Evolutionary conservation across 2,888 invertebrate species (phyloP).

Genomic region (Phortica magna): DNA sequence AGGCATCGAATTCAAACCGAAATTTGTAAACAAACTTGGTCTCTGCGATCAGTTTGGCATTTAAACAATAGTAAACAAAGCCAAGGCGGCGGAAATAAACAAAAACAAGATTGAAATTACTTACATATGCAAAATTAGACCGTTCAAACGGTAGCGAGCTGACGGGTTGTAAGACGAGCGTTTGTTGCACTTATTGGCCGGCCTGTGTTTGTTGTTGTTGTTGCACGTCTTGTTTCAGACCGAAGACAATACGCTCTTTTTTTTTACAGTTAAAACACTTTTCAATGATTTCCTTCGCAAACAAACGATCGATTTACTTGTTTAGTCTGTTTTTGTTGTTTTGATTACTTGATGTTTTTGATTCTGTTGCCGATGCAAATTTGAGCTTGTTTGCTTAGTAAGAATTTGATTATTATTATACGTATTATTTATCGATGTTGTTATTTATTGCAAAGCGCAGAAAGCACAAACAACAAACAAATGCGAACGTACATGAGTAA

Average conservation of each 20-base stretch:
- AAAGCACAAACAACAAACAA: conserved; percentile 7
- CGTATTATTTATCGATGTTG: background rate
- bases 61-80: too few species aligned
- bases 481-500: background rate
- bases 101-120: background rate
- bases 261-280: too few species aligned
- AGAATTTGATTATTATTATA: conserved; percentile 5
- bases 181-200: too few species aligned
- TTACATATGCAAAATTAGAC: conserved; percentile 12
- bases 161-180: too few species aligned
- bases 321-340: background rate
- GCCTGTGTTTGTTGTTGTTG: too few species aligned
- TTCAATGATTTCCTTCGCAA: too few species aligned
- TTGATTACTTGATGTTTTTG: background rate
- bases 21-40: too few species aligned
- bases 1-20: too few species aligned
- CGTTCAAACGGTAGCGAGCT: background rate
- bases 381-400: background rate
- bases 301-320: too few species aligned
- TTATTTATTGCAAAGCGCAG: background rate
- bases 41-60: too few species aligned
- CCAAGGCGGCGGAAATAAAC: background rate
- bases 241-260: too few species aligned
- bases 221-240: too few species aligned
- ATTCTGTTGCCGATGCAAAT: conserved; percentile 1